Percentiles rank a stretch among this genome's conserved stretches.
phyloP scores from a whole-genome alignment of 2,113 vertebrate genomes.

The Tetrao urogallus region DNA sequence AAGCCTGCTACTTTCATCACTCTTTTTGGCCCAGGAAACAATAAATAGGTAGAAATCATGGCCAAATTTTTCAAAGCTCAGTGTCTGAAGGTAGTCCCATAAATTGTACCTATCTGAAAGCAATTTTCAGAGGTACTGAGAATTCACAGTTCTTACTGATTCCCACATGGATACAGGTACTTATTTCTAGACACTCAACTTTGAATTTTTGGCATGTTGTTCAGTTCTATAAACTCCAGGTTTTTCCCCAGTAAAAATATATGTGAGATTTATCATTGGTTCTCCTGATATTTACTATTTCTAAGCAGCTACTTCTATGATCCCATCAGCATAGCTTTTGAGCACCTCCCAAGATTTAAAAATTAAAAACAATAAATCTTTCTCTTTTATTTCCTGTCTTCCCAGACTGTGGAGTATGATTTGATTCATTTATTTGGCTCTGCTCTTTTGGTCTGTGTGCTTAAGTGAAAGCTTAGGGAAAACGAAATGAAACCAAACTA shows the following conservation, averaged over 20 bases:
- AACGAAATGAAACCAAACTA: too few relatives aligned
- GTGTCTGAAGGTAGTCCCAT: constrained; percentile 46
- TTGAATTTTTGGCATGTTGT: constrained; percentile 34
- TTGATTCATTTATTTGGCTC: constrained; percentile 10
- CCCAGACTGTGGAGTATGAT: neutral
- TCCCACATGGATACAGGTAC: constrained; percentile 45
- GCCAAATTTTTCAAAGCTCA: constrained; percentile 38
- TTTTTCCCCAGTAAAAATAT: constrained; percentile 58
- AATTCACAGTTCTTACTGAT: constrained; percentile 36
- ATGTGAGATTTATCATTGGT: constrained; percentile 37
- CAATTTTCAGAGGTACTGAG: constrained; percentile 49
- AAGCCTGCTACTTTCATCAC: constrained; percentile 53
- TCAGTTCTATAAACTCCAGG: constrained; percentile 22
- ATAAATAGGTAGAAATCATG: constrained; percentile 49
- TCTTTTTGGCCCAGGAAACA: constrained; percentile 52
- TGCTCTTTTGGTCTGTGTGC: neutral
- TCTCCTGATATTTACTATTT: constrained; percentile 56
- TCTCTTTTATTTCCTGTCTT: constrained; percentile 19
- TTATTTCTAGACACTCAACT: constrained; percentile 29
- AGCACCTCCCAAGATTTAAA: constrained; percentile 52
- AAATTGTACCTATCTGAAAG: constrained; percentile 58
- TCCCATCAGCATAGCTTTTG: constrained; percentile 29
- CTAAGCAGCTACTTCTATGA: constrained; percentile 44
- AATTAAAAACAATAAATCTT: constrained; percentile 63
- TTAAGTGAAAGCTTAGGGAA: neutral